These are phyloP conservation scores for Cephus nigrinus DNA, from an alignment of 2,888 invertebrate species.

Conservation along the genomic window DNA sequence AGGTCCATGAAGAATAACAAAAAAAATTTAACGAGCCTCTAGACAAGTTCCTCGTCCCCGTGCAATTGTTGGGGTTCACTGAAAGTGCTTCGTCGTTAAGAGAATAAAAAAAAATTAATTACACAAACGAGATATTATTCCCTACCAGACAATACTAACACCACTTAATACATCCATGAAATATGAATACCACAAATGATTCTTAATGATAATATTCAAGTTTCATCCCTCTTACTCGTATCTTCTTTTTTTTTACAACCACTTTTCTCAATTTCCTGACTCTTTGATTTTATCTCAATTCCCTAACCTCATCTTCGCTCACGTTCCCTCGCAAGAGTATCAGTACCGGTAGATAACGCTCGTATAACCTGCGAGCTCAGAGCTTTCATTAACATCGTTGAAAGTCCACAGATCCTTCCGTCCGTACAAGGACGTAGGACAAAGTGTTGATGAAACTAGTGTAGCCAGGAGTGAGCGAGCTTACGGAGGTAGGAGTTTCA, in stretches of 20 bases:
- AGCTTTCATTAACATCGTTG: neutral
- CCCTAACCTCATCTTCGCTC: neutral
- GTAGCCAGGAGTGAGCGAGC: neutral
- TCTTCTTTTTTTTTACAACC: neutral
- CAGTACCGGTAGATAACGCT: neutral
- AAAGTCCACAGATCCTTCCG: neutral
- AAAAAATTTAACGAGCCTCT: neutral
- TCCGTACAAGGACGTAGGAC: neutral
- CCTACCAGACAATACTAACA: neutral
- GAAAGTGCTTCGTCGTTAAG: neutral
- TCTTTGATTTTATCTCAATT: neutral
- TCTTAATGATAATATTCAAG: neutral
- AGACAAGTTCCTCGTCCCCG: neutral
- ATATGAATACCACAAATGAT: neutral
- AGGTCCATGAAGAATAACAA: neutral
- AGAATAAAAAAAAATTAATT: neutral
- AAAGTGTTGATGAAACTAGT: neutral
- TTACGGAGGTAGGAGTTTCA: neutral
- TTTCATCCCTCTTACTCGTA: neutral
- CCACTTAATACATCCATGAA: neutral
- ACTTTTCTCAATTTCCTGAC: neutral
- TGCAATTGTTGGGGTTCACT: neutral
- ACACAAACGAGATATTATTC: neutral
- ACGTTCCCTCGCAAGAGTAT: neutral
- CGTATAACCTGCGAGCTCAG: neutral